Evolutionary conservation across 2,888 invertebrate genomes (phyloP).

Genomic region (Agrochola lota): DNA sequence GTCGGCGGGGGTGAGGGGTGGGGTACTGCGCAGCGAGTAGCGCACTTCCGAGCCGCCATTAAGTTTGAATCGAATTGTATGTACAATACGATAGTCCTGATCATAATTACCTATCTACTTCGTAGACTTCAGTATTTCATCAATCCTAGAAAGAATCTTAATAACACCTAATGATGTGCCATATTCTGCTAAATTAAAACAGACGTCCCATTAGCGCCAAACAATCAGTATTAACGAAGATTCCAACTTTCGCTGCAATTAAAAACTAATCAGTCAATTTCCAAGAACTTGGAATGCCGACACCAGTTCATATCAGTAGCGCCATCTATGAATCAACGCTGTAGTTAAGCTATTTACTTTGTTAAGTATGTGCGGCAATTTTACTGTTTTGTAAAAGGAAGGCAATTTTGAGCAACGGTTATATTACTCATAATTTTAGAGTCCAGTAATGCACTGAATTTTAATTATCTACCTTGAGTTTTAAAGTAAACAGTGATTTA

Average conservation of each 20-base stretch:
- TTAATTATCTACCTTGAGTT: not conserved
- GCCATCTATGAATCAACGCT: constrained; percentile 61
- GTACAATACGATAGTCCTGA: not conserved
- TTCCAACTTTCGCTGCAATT: constrained; percentile 64
- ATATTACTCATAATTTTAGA: not conserved
- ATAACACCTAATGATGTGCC: constrained; percentile 40
- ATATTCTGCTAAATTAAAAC: constrained; percentile 35
- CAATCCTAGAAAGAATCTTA: constrained; percentile 5
- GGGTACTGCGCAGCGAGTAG: no score
- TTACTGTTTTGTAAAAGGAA: not conserved
- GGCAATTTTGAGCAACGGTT: not conserved
- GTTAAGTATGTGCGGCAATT: not conserved
- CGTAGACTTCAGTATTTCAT: constrained; percentile 7
- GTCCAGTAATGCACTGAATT: not conserved
- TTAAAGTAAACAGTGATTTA: not conserved
- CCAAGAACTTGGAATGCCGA: constrained; percentile 45
- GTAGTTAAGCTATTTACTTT: constrained; percentile 23
- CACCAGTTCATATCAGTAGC: constrained; percentile 44
- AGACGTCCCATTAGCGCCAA: constrained; percentile 42
- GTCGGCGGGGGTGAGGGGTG: no score
- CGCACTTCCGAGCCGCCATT: no score
- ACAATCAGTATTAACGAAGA: constrained; percentile 44
- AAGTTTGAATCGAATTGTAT: no score
- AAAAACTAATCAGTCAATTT: constrained; percentile 65
- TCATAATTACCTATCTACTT: no score